phyloP scores from a whole-genome alignment of 2,113 vertebrate genomes.

The Brevimyrus niger region DNA sequence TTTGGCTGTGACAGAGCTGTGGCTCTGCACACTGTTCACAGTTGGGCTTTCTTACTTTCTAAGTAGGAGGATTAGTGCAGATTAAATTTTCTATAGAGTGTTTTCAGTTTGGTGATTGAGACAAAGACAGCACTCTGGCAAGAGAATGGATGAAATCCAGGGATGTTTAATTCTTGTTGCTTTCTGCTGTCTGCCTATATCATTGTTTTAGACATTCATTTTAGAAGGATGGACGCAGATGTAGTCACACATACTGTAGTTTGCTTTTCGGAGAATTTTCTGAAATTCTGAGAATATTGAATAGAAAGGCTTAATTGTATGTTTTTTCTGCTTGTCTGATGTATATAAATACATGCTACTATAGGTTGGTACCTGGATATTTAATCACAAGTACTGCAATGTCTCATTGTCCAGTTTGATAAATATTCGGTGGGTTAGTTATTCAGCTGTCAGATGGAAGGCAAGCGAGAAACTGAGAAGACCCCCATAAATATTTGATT shows the following conservation, averaged over 20 bases:
- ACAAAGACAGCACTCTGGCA: background rate
- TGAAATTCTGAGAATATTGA: background rate
- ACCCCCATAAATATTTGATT: constrained; percentile 57
- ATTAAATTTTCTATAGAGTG: constrained; percentile 7
- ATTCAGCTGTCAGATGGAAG: constrained; percentile 44
- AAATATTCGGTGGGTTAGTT: constrained; percentile 24
- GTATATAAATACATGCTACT: background rate
- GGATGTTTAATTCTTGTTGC: background rate
- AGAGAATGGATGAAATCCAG: background rate
- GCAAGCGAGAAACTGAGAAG: constrained; percentile 48
- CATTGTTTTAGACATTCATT: background rate
- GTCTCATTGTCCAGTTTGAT: constrained; percentile 36
- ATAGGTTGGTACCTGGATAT: constrained; percentile 34
- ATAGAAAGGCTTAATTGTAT: background rate
- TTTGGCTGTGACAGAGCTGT: background rate
- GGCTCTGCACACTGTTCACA: constrained; percentile 1
- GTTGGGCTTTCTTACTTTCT: background rate
- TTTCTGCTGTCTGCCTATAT: background rate
- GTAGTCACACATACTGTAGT: background rate
- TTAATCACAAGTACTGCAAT: constrained; percentile 21
- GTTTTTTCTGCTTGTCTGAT: background rate
- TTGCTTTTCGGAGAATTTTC: background rate
- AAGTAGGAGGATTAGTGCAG: constrained; percentile 7
- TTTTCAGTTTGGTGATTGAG: background rate
- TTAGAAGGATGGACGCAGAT: background rate